Evolutionary conservation across 2,888 invertebrate genomes (phyloP), one percentile per base, ranked within the genome.

Genomic region (Fissipunctia ypsillon): DNA sequence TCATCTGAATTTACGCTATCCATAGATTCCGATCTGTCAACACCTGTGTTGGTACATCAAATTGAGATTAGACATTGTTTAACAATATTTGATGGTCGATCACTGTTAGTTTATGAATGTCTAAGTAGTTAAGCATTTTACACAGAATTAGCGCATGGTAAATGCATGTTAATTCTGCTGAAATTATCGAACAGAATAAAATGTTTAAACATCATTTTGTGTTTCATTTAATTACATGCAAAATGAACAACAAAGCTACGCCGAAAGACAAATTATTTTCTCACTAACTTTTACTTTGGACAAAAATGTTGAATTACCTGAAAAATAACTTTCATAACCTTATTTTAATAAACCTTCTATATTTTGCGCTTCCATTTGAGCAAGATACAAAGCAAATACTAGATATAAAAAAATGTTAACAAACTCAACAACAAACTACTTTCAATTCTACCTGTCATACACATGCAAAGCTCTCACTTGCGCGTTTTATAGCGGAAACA

Each of bases 21-120:
- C 93, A 92, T 89, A 88, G 95, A 95, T 87, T 93, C 93, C 81
- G 95, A 93, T 84, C 91, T 93, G 90, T 94, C 92, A 92, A 94
- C 89, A 96, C 96, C 96, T 96, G 96, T 93, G 90, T 93, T 89
- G 91, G 91, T 92, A 95, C 92, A 94, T 90, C 84, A 94, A 94
- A 94, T 89, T 84, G 79, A 88, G 81, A 95, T 95, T 95, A 94
- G 93, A 94, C 86, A 92, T 88, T 87, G 78, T 85, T 73, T 65
- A 89, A 84, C 86, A 87, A 84, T 22, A 81, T 56, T 80, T 68
- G 76, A 84, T 84, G 87, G 72, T 84, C 74, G 67, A 67, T 70
- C 71, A 57, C 50, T 84, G 93, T 93, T 93, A 93, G 93, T 93
- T 75, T 80, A 88, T 88, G 88, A 88, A 84, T 69, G 76, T 84